Conservation (phyloP, 2,113 vertebrate genomes). For the Cairina moschata region DNA sequence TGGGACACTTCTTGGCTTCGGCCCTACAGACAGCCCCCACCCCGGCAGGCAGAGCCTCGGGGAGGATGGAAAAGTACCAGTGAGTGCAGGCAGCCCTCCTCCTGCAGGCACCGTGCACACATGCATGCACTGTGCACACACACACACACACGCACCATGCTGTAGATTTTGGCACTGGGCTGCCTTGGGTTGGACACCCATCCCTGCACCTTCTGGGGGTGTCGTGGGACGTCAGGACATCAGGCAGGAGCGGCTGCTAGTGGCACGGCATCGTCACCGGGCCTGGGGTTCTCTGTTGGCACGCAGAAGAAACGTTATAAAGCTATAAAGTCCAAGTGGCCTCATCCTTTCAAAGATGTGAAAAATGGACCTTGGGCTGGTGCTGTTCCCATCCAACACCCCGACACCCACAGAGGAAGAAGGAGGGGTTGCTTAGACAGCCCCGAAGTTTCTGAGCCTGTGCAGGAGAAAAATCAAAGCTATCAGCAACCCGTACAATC, state of each 20-base stretch:
- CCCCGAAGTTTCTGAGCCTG: not conserved
- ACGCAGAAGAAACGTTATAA: not conserved
- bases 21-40: not conserved
- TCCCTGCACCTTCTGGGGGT: not conserved
- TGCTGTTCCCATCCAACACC: not conserved
- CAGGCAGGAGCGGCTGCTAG: not conserved
- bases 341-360: not conserved
- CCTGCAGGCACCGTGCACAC: rapidly evolving
- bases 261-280: not conserved
- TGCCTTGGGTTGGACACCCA: not conserved
- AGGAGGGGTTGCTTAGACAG: not conserved
- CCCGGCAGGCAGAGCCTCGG: not conserved
- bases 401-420: not conserved
- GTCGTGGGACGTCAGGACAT: not conserved
- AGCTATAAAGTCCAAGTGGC: not conserved
- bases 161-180: not conserved
- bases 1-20: not conserved
- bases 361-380: not conserved
- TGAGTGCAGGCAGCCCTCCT: not conserved
- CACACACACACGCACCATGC: not conserved
- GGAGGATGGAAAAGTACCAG: conserved; percentile 65
- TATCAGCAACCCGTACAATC: not conserved
- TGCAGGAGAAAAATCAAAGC: not conserved
- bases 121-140: rapidly evolving
- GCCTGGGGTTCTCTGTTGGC: not conserved